Percentiles rank a stretch among this genome's conserved stretches.
These are phyloP conservation scores for Ornithorhynchus anatinus DNA, from an alignment of 2,113 vertebrate genomes.

Conservation along the genomic window DNA sequence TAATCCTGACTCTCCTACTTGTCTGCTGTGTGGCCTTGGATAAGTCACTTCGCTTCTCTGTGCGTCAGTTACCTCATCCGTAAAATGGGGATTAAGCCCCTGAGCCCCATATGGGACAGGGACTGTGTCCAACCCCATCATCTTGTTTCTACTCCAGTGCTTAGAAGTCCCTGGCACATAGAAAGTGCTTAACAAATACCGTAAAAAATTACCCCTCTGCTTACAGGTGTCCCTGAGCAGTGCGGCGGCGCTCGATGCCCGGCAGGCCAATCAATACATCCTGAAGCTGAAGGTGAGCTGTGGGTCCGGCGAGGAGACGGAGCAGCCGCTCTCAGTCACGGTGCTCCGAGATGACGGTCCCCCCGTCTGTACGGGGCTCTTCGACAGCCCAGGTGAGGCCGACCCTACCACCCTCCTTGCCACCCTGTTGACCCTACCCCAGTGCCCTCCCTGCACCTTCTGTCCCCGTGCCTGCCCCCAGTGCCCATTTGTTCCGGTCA, in stretches of 20 bases:
- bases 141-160: background rate
- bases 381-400: slow-evolving; percentile 59
- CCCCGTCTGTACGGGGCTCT: slow-evolving; percentile 38
- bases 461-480: background rate
- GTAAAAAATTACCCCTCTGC: background rate
- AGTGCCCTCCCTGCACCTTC: background rate
- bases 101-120: accelerated
- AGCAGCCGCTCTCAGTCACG: slow-evolving; percentile 38
- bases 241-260: slow-evolving; percentile 50
- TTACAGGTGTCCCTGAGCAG: slow-evolving; percentile 69
- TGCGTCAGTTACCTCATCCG: accelerated
- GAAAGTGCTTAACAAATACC: background rate
- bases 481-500: too few relatives aligned
- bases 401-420: background rate
- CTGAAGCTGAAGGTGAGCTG: slow-evolving; percentile 58
- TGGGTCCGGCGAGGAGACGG: accelerated
- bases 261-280: slow-evolving; percentile 50
- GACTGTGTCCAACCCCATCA: accelerated
- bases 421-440: background rate
- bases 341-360: background rate
- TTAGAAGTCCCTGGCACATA: background rate
- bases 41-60: background rate
- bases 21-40: background rate
- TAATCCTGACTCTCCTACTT: background rate
- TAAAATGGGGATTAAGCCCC: background rate